These are phyloP conservation scores for Saturnia japonica DNA, from an alignment of 2,888 invertebrate species.

Conservation along the genomic window DNA sequence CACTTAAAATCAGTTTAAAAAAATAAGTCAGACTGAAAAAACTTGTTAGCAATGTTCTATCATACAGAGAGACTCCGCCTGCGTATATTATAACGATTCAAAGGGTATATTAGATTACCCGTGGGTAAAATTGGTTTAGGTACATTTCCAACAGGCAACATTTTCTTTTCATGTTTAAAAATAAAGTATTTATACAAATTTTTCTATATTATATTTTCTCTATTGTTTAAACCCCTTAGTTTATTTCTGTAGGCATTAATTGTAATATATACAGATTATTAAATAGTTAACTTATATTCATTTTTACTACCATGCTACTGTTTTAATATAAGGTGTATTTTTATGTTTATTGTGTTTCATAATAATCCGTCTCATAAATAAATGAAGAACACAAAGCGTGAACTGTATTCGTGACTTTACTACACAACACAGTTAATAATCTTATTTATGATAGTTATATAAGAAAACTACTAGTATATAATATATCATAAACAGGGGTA, in stretches of 20 bases:
- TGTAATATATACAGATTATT: background rate
- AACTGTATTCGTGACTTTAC: background rate
- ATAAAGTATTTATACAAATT: background rate
- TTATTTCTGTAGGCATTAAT: background rate
- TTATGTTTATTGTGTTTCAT: background rate
- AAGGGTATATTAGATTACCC: slow-evolving; percentile 14
- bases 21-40: background rate
- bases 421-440: background rate
- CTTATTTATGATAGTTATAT: background rate
- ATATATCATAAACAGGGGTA: background rate
- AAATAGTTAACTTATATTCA: background rate
- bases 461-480: background rate
- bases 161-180: background rate
- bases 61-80: background rate
- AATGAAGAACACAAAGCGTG: background rate
- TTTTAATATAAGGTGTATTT: background rate
- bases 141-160: background rate
- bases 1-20: too few relatives aligned
- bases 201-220: background rate
- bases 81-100: background rate
- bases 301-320: background rate
- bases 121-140: slow-evolving; percentile 6
- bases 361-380: background rate
- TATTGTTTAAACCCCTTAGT: background rate
- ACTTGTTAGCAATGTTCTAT: background rate